Percentiles rank a stretch among this genome's conserved stretches.
phyloP scores from a whole-genome alignment of 2,797 vertebrate genomes.

The Poecilia wingei region DNA sequence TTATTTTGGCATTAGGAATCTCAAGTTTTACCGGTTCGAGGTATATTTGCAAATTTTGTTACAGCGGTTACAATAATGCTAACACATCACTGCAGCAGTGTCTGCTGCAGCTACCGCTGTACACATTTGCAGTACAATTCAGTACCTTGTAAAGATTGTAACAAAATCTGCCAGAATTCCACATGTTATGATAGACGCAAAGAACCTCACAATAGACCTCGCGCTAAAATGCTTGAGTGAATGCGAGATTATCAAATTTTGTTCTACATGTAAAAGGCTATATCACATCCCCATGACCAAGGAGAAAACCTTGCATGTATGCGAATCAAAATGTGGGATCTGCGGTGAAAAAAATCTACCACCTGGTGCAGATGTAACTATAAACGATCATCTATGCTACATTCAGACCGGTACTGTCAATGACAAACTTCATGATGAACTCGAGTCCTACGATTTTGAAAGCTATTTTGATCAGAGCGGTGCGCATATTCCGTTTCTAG shows the following conservation, averaged over 20 bases:
- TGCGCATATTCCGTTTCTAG: fast-evolving
- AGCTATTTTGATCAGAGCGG: fast-evolving
- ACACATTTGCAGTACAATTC: not conserved
- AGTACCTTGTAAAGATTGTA: fast-evolving
- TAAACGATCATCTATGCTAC: not conserved
- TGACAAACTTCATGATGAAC: not conserved
- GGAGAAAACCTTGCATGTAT: not conserved
- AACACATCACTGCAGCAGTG: no score
- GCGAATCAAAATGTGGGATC: not conserved
- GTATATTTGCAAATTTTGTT: no score
- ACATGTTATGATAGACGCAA: not conserved
- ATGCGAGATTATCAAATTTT: not conserved
- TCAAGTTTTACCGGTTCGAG: fast-evolving
- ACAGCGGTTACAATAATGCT: no score
- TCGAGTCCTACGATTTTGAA: not conserved
- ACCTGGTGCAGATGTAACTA: not conserved
- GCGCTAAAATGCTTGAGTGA: not conserved
- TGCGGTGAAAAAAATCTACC: not conserved
- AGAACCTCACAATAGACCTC: not conserved
- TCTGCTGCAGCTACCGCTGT: not conserved
- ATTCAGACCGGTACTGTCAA: not conserved
- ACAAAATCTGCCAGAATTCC: not conserved
- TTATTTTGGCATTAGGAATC: no score
- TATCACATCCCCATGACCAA: not conserved
- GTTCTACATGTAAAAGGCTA: not conserved